Evolutionary conservation across 1,140 invertebrate genomes (phyloP), one percentile per base, ranked within the genome.

Genomic region (Drosophila equinoxialis): DNA sequence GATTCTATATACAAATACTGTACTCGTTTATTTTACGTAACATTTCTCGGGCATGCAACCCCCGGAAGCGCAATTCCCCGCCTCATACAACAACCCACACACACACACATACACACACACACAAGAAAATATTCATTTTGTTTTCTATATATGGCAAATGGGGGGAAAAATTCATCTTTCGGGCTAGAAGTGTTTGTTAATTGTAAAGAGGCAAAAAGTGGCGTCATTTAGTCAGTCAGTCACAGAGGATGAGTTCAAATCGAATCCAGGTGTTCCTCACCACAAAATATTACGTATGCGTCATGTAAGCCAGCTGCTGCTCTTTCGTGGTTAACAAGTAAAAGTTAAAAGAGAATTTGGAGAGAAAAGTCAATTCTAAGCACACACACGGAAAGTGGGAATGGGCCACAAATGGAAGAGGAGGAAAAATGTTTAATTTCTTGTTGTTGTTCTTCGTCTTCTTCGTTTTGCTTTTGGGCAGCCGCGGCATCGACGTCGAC

Each of bases 211-310:
- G 17, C 30, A 30, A 51, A 51, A 59, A 39, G 57, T 59, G 57
- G 57, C 57, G 57, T 59, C 57, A 59, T 59, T 51, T 14, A 51
- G 45, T 51, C 57, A 37, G 33, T 14, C 42, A 71, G 71, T 68
- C 57, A 58, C 55, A 42, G 35, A 63, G 35, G 35, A 75, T 64
- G 65, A 58, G 68, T 63, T 60, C 30, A 17, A 35, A 57, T 57
- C 13, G 54, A 33, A 20, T 64, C 75, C 75, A 77, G 75, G 74
- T 77, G 75, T 71, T 71, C 62, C 37, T 23, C 20, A 51, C 45
- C 45, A 51, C 45, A 39, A 35, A 23, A 57, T 62, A 77, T 77
- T 77, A 77, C 68, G 75, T 77, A 77, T 77, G 74, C 75, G 64
- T 77, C 74, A 68, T 68, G 62, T 71, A 63, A 77, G 75, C 74